Evolutionary conservation across 2,888 invertebrate species (phyloP), one percentile per base, ranked within the genome.

Genomic region (Homarus gammarus): DNA sequence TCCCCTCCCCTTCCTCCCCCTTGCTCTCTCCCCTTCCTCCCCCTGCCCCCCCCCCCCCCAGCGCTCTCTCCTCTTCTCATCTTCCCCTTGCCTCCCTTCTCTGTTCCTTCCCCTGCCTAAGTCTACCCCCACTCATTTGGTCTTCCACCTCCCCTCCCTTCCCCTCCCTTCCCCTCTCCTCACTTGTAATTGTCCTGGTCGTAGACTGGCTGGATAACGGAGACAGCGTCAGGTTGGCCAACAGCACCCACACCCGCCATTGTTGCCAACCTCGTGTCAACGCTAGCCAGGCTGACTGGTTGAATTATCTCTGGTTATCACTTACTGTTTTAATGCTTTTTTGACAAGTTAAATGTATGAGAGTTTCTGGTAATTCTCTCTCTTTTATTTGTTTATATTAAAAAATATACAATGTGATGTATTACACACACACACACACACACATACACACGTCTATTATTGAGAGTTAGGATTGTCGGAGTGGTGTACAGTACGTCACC

Each of bases 31-130:
- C 33, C 68, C 72, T 33, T 33, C n/a, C n/a, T 68, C 68, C 33
- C 33, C 5, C 22, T 31, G 10, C 22, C 22, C 22, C 33, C 33
- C 22, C 22, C 22, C 33, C 33, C 56, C 22, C 33, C 8, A 8
- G n/a, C 68, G 8, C 68, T 72, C 33, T 33, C n/a, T n/a, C 33
- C 68, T 68, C 10, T 18, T 31, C n/a, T n/a, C 8, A 22, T 36
- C 36, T 40, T 49, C 49, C 75, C 49, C 75, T 40, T 27, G 40
- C 40, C 27, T 49, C 27, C 33, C 38, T 22, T 18, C 68, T 68
- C 68, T 68, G 27, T 18, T 22, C 31, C 75, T 75, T 31, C 44
- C 73, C 49, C 75, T 40, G 44, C 49, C 38, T 75, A n/a, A 38
- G 27, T 27, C 44, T 36, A 27, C 75, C 40, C 75, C 40, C 31